Evolutionary conservation across 1,140 invertebrate species (phyloP).

Genomic region (Protaetia brevitarsis): DNA sequence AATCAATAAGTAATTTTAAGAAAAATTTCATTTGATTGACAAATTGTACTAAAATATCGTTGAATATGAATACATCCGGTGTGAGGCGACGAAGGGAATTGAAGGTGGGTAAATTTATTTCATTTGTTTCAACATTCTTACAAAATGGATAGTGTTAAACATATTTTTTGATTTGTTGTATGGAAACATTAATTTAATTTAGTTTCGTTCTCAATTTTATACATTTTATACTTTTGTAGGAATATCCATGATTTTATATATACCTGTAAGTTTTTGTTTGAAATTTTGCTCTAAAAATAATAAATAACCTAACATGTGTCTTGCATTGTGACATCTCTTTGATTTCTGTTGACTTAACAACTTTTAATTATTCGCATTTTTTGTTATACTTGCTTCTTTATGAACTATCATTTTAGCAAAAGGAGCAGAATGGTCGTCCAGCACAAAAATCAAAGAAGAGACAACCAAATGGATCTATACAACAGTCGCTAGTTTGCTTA

Average conservation of each 20-base stretch:
- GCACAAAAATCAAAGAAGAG: conserved; percentile 35
- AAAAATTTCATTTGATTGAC: neutral
- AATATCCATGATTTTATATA: conserved; percentile 5
- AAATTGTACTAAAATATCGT: neutral
- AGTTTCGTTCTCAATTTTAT: neutral
- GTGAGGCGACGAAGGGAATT: neutral
- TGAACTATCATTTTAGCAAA: conserved; percentile 35
- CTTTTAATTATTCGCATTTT: neutral
- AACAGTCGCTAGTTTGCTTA: conserved; percentile 44
- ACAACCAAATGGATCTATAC: conserved; percentile 37
- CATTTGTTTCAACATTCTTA: neutral
- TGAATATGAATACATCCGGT: neutral
- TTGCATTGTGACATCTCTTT: neutral
- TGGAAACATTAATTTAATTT: neutral
- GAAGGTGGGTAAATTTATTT: neutral
- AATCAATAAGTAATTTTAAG: conserved; percentile 19
- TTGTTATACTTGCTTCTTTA: neutral
- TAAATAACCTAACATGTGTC: neutral
- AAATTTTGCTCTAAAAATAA: neutral
- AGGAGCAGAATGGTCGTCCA: conserved; percentile 39
- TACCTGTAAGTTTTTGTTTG: conserved; percentile 5
- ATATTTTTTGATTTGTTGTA: neutral
- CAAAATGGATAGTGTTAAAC: neutral
- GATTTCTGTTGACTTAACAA: neutral
- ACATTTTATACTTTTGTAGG: conserved; percentile 3